Conservation (phyloP, 2,888 invertebrate species). For the Hypselothyrea guttata region DNA sequence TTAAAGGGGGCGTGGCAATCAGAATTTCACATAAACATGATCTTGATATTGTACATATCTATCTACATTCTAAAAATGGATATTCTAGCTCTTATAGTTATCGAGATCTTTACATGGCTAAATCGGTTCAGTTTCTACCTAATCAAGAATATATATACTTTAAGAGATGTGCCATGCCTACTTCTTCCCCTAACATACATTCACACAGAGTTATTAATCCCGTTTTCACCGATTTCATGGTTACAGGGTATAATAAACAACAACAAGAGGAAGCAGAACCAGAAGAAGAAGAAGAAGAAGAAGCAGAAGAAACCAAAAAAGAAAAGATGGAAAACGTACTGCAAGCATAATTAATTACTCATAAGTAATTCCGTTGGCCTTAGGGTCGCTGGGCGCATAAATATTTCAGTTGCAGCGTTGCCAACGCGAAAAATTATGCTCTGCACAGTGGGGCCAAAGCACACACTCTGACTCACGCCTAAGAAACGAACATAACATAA, state of each 20-base stretch:
- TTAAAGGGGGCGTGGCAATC: no score
- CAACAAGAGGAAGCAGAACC: not conserved
- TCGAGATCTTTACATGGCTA: no score
- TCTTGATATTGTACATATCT: no score
- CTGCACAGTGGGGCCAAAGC: constrained; percentile 20
- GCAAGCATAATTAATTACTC: constrained; percentile 73
- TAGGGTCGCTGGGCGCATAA: constrained; percentile 50
- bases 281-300: constrained; percentile 11
- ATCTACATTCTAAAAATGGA: no score
- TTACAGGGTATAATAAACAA: not conserved
- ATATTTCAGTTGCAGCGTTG: constrained; percentile 60
- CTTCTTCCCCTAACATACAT: no score
- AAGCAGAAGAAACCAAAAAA: constrained; percentile 7
- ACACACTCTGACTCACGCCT: constrained; percentile 7
- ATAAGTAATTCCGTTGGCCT: constrained; percentile 66
- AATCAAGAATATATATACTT: no score
- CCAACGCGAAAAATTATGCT: constrained; percentile 32
- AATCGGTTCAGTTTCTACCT: no score
- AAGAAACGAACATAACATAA: not conserved
- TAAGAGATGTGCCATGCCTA: no score
- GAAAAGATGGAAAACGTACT: constrained; percentile 28
- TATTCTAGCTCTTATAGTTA: no score
- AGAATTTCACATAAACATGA: no score
- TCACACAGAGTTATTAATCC: no score
- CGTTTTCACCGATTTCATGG: no score